Evolutionary conservation across 2,888 invertebrate genomes (phyloP).

Genomic region (Synergus laeviventris): DNA sequence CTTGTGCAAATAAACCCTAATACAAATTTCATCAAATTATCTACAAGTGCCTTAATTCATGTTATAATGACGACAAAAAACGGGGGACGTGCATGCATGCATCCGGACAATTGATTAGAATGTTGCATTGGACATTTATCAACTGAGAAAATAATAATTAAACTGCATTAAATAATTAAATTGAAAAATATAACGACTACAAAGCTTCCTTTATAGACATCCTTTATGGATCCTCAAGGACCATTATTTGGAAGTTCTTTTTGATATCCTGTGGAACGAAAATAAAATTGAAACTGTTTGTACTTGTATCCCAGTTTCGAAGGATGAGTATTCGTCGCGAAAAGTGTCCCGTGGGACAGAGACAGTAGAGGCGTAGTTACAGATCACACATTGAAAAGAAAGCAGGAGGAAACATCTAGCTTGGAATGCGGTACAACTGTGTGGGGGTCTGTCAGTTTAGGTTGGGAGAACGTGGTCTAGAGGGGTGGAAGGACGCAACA

Average conservation of each 20-base stretch:
- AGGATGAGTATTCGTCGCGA: slow-evolving; percentile 42
- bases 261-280: neutral
- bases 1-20: too few relatives aligned
- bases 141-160: too few relatives aligned
- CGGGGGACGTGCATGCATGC: too few relatives aligned
- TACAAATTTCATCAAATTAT: too few relatives aligned
- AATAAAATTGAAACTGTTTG: neutral
- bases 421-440: slow-evolving; percentile 64
- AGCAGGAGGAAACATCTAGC: slow-evolving; percentile 58
- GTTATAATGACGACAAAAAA: too few relatives aligned
- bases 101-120: too few relatives aligned
- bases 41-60: too few relatives aligned
- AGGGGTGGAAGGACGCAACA: slow-evolving; percentile 45
- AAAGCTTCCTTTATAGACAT: too few relatives aligned
- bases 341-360: slow-evolving; percentile 42
- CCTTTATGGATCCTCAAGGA: neutral
- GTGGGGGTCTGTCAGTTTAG: slow-evolving; percentile 49
- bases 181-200: too few relatives aligned
- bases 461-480: slow-evolving; percentile 46
- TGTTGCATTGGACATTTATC: too few relatives aligned
- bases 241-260: neutral
- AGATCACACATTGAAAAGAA: slow-evolving; percentile 54
- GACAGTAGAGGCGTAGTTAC: slow-evolving; percentile 48
- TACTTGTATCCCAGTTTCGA: neutral
- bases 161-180: too few relatives aligned